Evolutionary conservation across 2,797 vertebrate genomes (phyloP), one percentile per base, ranked within the genome.

Genomic region (Eleutherodactylus coqui): DNA sequence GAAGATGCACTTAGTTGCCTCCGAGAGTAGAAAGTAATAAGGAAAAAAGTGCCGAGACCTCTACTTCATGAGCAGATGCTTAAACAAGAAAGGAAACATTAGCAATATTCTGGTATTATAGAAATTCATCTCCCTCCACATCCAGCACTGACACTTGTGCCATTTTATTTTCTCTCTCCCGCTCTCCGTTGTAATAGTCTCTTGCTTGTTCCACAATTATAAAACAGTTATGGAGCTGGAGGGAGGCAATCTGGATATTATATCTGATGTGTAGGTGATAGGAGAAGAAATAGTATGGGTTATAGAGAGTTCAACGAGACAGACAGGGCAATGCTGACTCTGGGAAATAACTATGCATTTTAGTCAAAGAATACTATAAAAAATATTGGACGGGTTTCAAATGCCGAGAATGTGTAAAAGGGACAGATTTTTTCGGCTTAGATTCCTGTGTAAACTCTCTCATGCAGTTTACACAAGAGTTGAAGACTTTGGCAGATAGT

Each of bases 371-470:
- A 85, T 87, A 87, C 82, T 83, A 84, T 85, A 73, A 87, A 85
- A 86, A 87, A 87, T 87, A 87, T 87, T 87, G 82, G 86, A 75
- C 69, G 62, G 55, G 34, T 67, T 81, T 87, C 86, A 81, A 75
- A 85, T 79, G 79, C 32, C 36, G 82, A 84, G 82, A 87, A 79
- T 85, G 86, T 80, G 82, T 85, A 85, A 80, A 84, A 75, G 86
- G 86, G 82, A 84, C 82, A 81, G 82, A 84, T 85, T 81, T 84
- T 85, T 87, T 67, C 75, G 86, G 86, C 86, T 87, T 87, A 75
- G 82, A 75, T 85, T 87, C 86, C 86, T 87, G 70, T 85, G 72
- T 80, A 87, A 87, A 87, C 86, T 87, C 82, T 85, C 82, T 87
- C 77, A 81, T 81, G 82, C 83, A 41, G 82, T 87, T 84, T 87